Evolutionary conservation across 2,797 vertebrate species (phyloP), one percentile per base, ranked within the genome.

Genomic region (Cyclura pinguis): DNA sequence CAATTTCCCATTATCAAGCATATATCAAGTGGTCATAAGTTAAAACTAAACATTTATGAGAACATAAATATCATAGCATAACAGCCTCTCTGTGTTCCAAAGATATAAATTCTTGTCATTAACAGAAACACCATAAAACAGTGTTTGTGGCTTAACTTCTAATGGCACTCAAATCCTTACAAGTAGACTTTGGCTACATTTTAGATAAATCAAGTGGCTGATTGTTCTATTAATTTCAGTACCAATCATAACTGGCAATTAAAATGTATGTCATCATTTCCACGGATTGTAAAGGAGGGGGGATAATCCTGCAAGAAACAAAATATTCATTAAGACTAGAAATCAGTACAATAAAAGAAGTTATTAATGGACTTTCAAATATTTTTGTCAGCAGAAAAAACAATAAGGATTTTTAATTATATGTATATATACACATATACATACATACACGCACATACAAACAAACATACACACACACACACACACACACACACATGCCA

Each of bases 91-190:
- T 85, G 47, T 80, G 47, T 89, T 92, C 90, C 93, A 94, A 93
- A 93, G 91, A 94, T 92, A 93, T 89, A 74, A 89, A 92, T 90
- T 91, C 64, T 20, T 94, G 87, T 80, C 89, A 92, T 95, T 62
- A 83, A 92, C 95, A 84, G 69, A 59, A 92, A 86, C 50, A 73
- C 88, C 88, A 90, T 94, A 88, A 74, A 92, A 86, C 47, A 88
- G 83, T 88, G 89, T 95, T 93, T 95, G 81, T 91, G 94, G 94
- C 92, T 85, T 12, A 72, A 55, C 69, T 80, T 94, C 91, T 82
- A 89, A 78, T 93, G 90, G 80, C 69, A 0, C 92, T 93, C 38
- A 85, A 72, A 85, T 94, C 89, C 91, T 95, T 94, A 89, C 90
- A 94, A 94, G 90, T 90, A 92, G 50, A 90, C 47, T 87, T 84